Base-by-base conservation (phyloP, 2,888 invertebrate species). In the Hesperia comma region DNA sequence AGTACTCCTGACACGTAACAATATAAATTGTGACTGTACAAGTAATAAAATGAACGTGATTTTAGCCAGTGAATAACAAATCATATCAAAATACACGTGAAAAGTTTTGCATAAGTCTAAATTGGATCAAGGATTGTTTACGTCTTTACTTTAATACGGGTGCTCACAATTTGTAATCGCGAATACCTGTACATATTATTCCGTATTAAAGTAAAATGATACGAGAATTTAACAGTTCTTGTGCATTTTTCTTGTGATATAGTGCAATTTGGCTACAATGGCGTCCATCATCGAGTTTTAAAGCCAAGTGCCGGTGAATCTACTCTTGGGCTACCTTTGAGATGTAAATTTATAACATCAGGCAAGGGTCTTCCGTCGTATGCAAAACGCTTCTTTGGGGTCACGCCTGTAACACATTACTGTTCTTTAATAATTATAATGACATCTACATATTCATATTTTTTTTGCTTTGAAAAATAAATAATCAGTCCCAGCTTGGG, bases 321-420 rank as follows among this genome's bases (percentile, higher is more conserved):
- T 46, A 56, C 37, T 5, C 51, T 49, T 72, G 62, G 68, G 71
- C 82, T 89, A 92, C 92, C 92, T 92, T 92, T 92, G 14, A 92
- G 86, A 81, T 91, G 92, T 78, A 92, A 88, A 70, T 85, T 90
- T 73, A 92, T 92, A 75, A 81, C 73, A 74, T 91, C 91, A 64
- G 92, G 92, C 68, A 92, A 85, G 19, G 79, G 81, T 78, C 91
- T 82, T 70, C 92, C 92, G 69, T 91, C 91, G 81, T 92, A 92
- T 41, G 91, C 88, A 80, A 76, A 89, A 54, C 91, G 87, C 74
- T 86, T 84, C 84, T 85, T 89, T 70, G 72, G 74, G 41, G 76
- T 74, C 68, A 77, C 74, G 73, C 80, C 92, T 92, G 91, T 54
- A 91, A 89, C 79, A 73, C 32, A 49, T 12, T 60, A 17, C 14